phyloP scores from a whole-genome alignment of 2,113 vertebrate species.

The Onychorhynchus coronatus region DNA sequence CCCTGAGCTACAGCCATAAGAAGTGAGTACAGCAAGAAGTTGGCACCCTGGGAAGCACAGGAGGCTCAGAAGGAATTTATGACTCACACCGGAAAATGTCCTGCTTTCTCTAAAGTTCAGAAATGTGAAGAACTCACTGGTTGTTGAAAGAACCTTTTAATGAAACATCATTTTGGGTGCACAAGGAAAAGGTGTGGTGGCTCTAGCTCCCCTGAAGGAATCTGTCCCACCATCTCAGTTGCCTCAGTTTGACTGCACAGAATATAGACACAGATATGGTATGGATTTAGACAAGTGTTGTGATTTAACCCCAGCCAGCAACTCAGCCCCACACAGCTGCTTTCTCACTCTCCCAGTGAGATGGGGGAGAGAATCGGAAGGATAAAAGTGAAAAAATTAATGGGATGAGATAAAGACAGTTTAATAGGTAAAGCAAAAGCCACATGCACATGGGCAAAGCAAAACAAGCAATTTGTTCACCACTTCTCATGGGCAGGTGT shows the following conservation, averaged over 20 bases:
- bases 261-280: not conserved
- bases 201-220: not conserved
- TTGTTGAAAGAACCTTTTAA: not conserved
- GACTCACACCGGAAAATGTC: not conserved
- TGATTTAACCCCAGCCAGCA: not conserved
- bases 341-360: not conserved
- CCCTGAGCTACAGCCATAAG: not conserved
- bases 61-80: not conserved
- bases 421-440: not conserved
- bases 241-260: not conserved
- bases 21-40: not conserved
- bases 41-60: not conserved
- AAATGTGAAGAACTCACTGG: not conserved
- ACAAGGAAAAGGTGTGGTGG: not conserved
- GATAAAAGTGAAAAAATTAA: not conserved
- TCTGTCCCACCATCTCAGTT: not conserved
- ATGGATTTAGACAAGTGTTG: not conserved
- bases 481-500: not conserved
- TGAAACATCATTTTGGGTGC: not conserved
- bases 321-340: fast-evolving
- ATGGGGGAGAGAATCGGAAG: not conserved
- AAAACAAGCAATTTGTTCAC: not conserved
- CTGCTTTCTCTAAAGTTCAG: not conserved
- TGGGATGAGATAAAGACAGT: not conserved
- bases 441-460: not conserved